Base-by-base conservation (phyloP, 92 coral and sea anemone species). In the Porites lobata region DNA sequence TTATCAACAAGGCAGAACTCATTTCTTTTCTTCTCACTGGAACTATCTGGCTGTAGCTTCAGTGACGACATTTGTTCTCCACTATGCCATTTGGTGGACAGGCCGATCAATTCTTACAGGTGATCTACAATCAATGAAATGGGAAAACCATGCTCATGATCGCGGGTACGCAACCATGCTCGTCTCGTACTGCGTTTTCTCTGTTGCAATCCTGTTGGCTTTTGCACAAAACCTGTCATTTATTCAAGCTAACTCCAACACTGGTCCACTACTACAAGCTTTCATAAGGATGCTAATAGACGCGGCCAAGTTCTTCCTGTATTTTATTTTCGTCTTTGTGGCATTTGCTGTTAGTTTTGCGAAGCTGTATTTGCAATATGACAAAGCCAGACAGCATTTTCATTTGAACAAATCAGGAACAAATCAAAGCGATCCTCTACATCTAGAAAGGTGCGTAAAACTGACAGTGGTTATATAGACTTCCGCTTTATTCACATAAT, bases 341-440 rank as follows among this genome's bases (percentile, higher is more conserved):
- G 92, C 92, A 24, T 89, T 89, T 80, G 89, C 71, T 50, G 79
- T 89, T 18, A 83, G 92, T 53, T 56, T 84, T n/a, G 78, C 86
- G 71, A 89, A 84, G 85, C 53, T 89, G 69, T 89, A 84, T 64
- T 54, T 78, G 56, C 81, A 84, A 69, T 89, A 78, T 71, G 64
- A 62, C 66, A 81, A 89, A 14, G 76, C 76, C n/a, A 81, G 24
- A 32, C 17, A 24, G 11, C 72, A 88, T 66, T 57, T 58, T 65
- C 72, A 4, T 21, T 9, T 26, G 7, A 26, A 12, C 50, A 1
- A 11, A 69, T 9, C 26, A 7, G 47, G 18, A 22, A 7, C 66
- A 24, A 53, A 88, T 73, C 14, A 59, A 81, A 88, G 87, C 12
- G 76, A 69, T 52, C 67, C 85, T 14, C 20, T 81, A 4, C 76